phyloP scores from a whole-genome alignment of 2,113 vertebrate species.

The Pseudorasbora parva region DNA sequence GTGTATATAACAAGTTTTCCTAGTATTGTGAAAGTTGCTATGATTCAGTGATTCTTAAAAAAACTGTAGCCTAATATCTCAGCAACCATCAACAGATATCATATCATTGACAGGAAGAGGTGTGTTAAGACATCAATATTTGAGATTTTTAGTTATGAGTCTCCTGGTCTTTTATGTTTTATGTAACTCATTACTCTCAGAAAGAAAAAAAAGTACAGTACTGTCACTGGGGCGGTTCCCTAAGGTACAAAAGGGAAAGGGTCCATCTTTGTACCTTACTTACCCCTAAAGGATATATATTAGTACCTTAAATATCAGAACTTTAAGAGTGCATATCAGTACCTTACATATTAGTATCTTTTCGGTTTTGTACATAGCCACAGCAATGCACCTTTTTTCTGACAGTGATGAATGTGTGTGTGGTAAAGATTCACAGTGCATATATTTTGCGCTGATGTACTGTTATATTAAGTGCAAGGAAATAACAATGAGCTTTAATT shows the following conservation, averaged over 20 bases:
- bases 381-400: no score
- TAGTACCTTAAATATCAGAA: no score
- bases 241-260: no score
- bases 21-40: conserved; percentile 20
- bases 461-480: background rate
- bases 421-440: background rate
- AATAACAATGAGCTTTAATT: conserved; percentile 4
- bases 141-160: background rate
- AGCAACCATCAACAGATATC: background rate
- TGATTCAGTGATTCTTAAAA: background rate
- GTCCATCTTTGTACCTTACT: no score
- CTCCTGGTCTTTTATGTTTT: background rate
- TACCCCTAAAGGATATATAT: no score
- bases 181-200: background rate
- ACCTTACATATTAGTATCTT: no score
- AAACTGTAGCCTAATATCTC: background rate
- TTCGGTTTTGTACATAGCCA: no score
- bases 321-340: no score
- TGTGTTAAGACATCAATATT: background rate
- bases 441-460: background rate
- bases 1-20: background rate
- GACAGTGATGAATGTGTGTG: background rate
- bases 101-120: background rate
- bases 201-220: no score
- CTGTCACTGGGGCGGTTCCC: no score